Conservation (phyloP, 2,888 invertebrate species). For the Rhogogaster chlorosoma region DNA sequence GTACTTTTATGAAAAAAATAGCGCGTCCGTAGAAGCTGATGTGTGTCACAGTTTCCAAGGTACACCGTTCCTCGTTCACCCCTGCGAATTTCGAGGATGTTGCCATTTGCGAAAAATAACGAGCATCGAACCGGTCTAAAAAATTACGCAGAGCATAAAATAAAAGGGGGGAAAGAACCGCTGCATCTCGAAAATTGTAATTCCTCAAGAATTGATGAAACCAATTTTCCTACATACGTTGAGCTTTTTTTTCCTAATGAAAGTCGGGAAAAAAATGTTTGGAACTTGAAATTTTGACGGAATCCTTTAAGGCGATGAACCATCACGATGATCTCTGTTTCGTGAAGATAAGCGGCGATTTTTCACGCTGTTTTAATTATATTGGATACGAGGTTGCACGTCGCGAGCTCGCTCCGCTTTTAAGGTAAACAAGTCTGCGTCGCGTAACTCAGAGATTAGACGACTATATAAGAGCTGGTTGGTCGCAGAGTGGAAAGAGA, state of each 20-base stretch:
- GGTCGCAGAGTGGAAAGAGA: not conserved
- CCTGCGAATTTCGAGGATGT: not conserved
- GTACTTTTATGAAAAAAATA: not conserved
- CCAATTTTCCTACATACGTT: not conserved
- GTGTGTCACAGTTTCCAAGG: not conserved
- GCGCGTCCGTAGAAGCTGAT: not conserved
- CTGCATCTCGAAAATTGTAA: not conserved
- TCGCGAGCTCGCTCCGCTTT: not conserved
- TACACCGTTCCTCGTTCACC: not conserved
- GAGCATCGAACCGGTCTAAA: not conserved
- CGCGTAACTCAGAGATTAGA: conserved; percentile 31
- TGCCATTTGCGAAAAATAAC: not conserved
- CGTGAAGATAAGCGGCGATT: not conserved
- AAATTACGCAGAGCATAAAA: not conserved
- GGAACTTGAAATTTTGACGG: not conserved
- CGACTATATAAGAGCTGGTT: not conserved
- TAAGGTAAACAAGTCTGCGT: conserved; percentile 29
- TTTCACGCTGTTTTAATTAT: conserved; percentile 9
- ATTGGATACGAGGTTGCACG: not conserved
- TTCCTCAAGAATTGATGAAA: not conserved
- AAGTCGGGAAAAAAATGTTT: not conserved
- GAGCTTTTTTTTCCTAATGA: not conserved
- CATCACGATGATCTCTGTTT: not conserved
- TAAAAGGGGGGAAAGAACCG: not conserved
- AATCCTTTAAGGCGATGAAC: not conserved